Evolutionary conservation across 30 jellyfish, hydroid and myxozoan genomes (phyloP).

Genomic region (Rhopilema esculentum): DNA sequence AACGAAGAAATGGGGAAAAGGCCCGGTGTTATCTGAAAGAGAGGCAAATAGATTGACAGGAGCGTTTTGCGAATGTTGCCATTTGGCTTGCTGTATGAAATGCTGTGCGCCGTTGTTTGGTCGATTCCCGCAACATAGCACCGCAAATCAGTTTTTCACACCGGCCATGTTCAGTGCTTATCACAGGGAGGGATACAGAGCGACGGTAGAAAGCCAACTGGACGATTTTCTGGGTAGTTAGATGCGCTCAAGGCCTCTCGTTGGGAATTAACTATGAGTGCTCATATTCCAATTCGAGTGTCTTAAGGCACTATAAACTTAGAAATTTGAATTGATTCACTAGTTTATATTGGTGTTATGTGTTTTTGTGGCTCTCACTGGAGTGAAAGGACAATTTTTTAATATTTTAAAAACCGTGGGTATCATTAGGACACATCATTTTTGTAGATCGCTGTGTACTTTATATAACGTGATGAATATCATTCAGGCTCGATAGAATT

Average conservation of each 20-base stretch:
- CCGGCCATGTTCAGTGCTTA: conserved; percentile 79
- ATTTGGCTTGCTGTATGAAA: conserved; percentile 39
- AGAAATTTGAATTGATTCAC: no score
- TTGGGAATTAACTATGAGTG: background rate
- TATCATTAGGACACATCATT: no score
- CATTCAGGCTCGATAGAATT: no score
- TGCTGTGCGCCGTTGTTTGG: conserved; percentile 76
- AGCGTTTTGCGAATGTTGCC: conserved; percentile 74
- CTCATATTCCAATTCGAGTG: no score
- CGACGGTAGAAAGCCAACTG: conserved; percentile 54
- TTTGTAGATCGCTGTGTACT: no score
- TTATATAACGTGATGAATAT: no score
- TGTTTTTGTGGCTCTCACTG: no score
- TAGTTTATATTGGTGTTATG: no score
- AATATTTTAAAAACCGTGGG: no score
- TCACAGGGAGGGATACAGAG: conserved; percentile 82
- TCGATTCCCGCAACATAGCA: conserved; percentile 74
- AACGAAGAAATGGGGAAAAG: conserved; percentile 68
- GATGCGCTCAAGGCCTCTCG: background rate
- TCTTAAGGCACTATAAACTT: no score
- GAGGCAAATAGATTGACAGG: conserved; percentile 69
- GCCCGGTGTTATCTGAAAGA: conserved; percentile 47
- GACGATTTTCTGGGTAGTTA: conserved; percentile 9
- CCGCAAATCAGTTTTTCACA: conserved; percentile 82
- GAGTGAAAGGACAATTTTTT: no score